phyloP scores from a whole-genome alignment of 2,113 vertebrate genomes.

The Rhinolophus ferrumequinum region DNA sequence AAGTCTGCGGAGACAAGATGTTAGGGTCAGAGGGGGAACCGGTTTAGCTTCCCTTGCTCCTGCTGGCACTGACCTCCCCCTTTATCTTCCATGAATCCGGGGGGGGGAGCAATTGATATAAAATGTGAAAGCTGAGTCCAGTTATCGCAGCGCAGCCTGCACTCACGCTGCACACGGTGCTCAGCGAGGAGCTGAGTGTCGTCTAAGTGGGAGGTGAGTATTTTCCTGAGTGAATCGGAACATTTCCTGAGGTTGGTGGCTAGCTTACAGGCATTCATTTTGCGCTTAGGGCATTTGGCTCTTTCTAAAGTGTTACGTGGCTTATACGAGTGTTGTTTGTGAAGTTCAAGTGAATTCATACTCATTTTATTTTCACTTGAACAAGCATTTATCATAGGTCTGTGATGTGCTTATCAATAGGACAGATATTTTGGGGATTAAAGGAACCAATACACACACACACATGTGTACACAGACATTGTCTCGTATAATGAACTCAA shows the following conservation, averaged over 20 bases:
- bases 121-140: not conserved
- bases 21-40: too few relatives aligned
- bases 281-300: not conserved
- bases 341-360: not conserved
- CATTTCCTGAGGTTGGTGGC: not conserved
- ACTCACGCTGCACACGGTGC: accelerated
- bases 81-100: not conserved
- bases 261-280: not conserved
- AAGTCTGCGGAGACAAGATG: not conserved
- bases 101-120: not conserved
- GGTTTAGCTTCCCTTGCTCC: not conserved
- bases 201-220: accelerated
- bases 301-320: not conserved
- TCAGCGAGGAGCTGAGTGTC: not conserved
- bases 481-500: not conserved
- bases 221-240: not conserved
- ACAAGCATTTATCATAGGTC: not conserved
- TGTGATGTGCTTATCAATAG: not conserved
- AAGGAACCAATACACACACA: not conserved
- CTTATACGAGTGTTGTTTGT: not conserved
- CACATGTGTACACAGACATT: accelerated
- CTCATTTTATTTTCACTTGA: not conserved
- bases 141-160: not conserved
- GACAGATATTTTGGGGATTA: not conserved
- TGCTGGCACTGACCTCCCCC: not conserved